Conservation (phyloP, 2,888 invertebrate species). For the Nomada flava region DNA sequence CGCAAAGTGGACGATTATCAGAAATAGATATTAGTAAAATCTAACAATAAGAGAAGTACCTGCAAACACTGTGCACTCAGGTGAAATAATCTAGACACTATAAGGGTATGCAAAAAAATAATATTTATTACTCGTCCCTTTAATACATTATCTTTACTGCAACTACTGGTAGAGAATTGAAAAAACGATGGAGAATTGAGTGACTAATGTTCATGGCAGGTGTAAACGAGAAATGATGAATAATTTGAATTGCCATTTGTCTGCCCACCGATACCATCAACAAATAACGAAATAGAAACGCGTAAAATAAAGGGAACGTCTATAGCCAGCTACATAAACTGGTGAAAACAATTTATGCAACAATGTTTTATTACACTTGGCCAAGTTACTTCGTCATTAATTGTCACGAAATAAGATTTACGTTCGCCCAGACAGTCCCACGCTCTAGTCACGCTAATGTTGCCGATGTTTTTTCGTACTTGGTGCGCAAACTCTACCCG, state of each 20-base stretch:
- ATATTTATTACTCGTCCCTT: too few relatives aligned
- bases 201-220: not conserved
- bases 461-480: conserved; percentile 19
- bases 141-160: too few relatives aligned
- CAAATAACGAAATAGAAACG: conserved; percentile 7
- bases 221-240: not conserved
- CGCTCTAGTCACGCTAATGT: conserved; percentile 51
- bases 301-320: not conserved
- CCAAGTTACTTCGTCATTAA: conserved; percentile 54
- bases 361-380: conserved; percentile 42
- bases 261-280: not conserved
- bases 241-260: conserved; percentile 12
- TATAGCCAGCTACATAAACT: not conserved
- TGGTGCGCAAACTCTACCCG: conserved; percentile 10
- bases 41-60: too few relatives aligned
- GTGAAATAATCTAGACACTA: too few relatives aligned
- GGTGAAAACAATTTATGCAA: conserved; percentile 7
- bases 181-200: not conserved
- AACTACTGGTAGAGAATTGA: not conserved
- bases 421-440: conserved; percentile 13
- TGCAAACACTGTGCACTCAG: too few relatives aligned
- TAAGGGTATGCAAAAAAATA: too few relatives aligned
- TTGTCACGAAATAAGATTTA: conserved; percentile 64
- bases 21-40: too few relatives aligned
- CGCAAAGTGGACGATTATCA: too few relatives aligned